Base-by-base conservation (phyloP, 1,140 invertebrate genomes). In the Drosophila nikananu region DNA sequence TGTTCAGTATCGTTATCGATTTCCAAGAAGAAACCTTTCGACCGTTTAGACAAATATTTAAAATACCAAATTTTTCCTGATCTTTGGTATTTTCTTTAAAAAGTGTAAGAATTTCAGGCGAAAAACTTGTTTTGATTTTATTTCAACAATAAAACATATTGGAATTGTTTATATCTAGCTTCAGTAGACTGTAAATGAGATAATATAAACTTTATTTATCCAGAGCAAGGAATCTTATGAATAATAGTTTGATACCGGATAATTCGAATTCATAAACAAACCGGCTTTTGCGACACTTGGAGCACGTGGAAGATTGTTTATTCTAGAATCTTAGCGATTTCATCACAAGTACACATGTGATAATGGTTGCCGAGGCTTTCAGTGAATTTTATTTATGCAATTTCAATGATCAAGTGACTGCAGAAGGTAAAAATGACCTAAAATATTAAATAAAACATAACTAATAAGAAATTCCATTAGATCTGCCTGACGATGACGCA, bases 361-460 rank as follows among this genome's bases (percentile, higher is more conserved):
- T 65, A 57, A 90, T 90, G 86, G 51, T 76, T 19, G 48, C 73
- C 21, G 80, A 87, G 13, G 59, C 60, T 21, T 72, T 80, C 9
- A 82, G 67, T 48, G 72, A 90, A 52, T 68, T 86, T 52, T 90
- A 52, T 46, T 21, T 90, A n/a, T 90, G 86, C 59, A 90, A 90
- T 32, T 90, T 90, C 2, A 90, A 77, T 41, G 82, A 90, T 66
- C 62, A 63, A 37, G 68, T 67, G 32, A 30, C 51, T 17, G 21
- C 48, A 3, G 81, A 86, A 8, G 86, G 76, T 82, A 17, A 46
- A 35, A 9, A 12, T 4, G 5, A 5, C 3, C 9, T 0, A 0
- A 12, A 17, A 8, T 6, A 39, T 4, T 13, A 10, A 15, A 25
- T 8, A 23, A 3, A 10, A 27, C 21, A 13, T 25, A 41, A 42